A percentile compares a stretch with the other conserved stretches of the same genome.
Evolutionary conservation across 2,797 vertebrate species (phyloP).

Genomic region (Babyrousa celebensis): DNA sequence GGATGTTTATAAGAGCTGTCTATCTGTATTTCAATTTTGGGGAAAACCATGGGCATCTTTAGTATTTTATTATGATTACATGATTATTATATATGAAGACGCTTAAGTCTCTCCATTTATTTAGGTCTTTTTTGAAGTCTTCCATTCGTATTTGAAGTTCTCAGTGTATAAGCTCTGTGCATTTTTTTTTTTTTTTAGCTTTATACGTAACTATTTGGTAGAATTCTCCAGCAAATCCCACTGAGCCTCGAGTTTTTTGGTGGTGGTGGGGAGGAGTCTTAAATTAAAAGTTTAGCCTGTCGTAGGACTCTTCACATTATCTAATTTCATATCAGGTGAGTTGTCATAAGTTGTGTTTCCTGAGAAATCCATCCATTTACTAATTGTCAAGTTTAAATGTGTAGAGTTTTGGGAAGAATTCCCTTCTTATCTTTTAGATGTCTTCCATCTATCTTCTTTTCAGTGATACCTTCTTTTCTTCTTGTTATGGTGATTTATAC

Average conservation of each 20-base stretch:
- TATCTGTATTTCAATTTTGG: neutral
- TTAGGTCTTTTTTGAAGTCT: neutral
- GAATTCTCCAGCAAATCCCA: neutral
- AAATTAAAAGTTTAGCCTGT: slow-evolving; percentile 8
- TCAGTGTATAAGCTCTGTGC: neutral
- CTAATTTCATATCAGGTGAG: neutral
- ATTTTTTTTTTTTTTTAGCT: neutral
- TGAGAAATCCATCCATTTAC: neutral
- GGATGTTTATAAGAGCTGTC: neutral
- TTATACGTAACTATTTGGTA: neutral
- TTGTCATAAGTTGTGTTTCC: neutral
- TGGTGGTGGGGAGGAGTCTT: neutral
- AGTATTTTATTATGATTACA: neutral
- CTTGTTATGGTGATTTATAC: neutral
- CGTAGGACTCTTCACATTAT: neutral
- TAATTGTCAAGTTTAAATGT: neutral
- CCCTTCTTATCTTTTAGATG: neutral
- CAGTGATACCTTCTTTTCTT: neutral
- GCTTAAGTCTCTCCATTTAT: neutral
- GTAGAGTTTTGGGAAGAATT: neutral
- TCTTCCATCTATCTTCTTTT: neutral
- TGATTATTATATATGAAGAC: neutral
- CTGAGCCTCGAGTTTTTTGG: neutral
- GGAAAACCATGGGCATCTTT: neutral
- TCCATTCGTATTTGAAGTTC: neutral